Evolutionary conservation across 1,140 invertebrate genomes (phyloP), one percentile per base, ranked within the genome.

Genomic region (Hesperophylax magnus): DNA sequence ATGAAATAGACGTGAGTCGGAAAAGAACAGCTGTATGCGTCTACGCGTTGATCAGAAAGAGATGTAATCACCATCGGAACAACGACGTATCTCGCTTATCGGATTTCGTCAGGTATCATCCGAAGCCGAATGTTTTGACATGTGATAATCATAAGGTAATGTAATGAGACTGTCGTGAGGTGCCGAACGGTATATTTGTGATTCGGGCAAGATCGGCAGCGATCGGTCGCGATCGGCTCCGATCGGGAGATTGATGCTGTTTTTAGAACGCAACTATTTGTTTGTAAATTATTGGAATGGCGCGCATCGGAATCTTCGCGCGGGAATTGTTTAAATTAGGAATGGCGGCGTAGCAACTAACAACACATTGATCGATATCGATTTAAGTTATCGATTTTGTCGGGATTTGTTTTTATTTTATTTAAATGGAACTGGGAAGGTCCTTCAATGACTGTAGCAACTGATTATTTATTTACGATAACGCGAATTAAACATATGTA

Each of bases 81-180:
- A 47, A 47, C 39, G 39, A 47, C 86, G 87, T 88, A 88, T 86
- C 87, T 88, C 88, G 87, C 89, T 90, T 89, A 90, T 89, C 88
- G 89, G 88, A 90, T 90, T 90, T 89, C 88, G 89, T 88, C 77
- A 79, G 77, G 77, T 79, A 79, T 79, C 77, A 79, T 60, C 65
- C 47, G 61, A 18, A 67, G 20, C 77, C 61, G 77, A 58, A 90
- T 90, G 89, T 90, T 90, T 90, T 90, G 89, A 90, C 89, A 90
- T 88, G 88, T 88, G 89, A 90, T 90, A 89, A 90, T 90, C 88
- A 89, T 86, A 86, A 89, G 88, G 89, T 90, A 90, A 90, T 90
- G 89, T 90, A 90, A 90, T 90, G 86, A 78, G 76, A 63, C 39
- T 60, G 79, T 75, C 79, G 79, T 56, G 54, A 56, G 67, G 63